phyloP scores from a whole-genome alignment of 2,888 invertebrate species.

The Stenurella melanura region DNA sequence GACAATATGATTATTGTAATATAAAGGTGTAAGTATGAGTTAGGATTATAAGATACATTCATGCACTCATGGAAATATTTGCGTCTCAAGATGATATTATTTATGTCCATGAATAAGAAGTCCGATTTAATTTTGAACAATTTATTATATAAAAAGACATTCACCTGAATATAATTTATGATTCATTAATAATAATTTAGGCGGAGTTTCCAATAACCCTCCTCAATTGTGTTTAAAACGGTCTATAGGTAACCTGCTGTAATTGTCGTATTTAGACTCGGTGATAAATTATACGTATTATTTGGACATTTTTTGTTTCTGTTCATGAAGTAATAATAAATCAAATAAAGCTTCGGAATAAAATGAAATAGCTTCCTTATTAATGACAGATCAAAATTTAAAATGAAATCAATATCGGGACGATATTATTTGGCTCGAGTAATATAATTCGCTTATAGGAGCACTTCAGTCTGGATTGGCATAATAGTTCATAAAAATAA shows the following conservation, averaged over 20 bases:
- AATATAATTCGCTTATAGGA: background rate
- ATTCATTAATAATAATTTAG: background rate
- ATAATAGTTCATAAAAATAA: background rate
- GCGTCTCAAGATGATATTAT: too few species aligned
- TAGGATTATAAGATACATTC: too few species aligned
- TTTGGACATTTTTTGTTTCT: background rate
- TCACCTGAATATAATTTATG: background rate
- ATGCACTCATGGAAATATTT: too few species aligned
- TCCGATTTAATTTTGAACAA: too few species aligned
- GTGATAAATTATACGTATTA: background rate
- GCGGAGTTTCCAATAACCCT: background rate
- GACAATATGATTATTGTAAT: too few species aligned
- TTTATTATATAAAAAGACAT: too few species aligned
- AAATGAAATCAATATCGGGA: background rate
- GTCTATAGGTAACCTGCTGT: background rate
- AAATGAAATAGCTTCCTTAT: background rate
- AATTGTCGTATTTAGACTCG: background rate
- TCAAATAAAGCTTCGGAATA: background rate
- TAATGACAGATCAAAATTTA: background rate
- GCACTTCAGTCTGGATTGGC: background rate
- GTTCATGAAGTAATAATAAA: background rate
- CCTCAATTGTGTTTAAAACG: background rate
- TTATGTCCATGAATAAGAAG: too few species aligned
- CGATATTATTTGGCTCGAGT: background rate
- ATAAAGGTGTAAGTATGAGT: too few species aligned